Evolutionary conservation across 2,888 invertebrate species (phyloP), one percentile per base, ranked within the genome.

Genomic region (Hydropsyche betteni): DNA sequence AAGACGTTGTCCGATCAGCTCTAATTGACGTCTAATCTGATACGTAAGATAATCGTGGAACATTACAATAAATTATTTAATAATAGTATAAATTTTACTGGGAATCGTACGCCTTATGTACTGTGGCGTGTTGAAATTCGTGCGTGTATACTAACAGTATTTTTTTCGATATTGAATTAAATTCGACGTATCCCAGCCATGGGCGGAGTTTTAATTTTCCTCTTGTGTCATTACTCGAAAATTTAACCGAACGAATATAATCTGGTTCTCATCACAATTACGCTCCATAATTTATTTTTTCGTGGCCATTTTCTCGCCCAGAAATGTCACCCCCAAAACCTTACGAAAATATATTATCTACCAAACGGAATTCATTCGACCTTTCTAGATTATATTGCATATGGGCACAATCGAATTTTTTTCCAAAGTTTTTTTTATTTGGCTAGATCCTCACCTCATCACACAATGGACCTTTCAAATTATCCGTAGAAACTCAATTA

Each of bases 201-300:
- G 72, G 77, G 78, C 69, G 78, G 68, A 76, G 78, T 74, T 76
- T 78, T 76, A 78, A 78, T 78, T 68, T 73, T 75, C 74, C 51
- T 71, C 68, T 68, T 74, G 74, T 78, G 78, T 78, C 78, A 74
- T 74, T 76, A 76, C 52, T 69, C 68, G 50, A 55, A 71, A 68
- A 24, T 58, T 36, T 44, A 71, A 38, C 64, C 64, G 34, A 6
- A n/a, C 33, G 36, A 36, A 64, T 10, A 36, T 64, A 64, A 64
- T 64, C 64, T 64, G 34, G 36, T 64, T 64, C 64, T 64, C 64
- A 64, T 64, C 64, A 64, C 64, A 64, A 64, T 64, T 64, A 64
- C 36, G 64, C 34, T 36, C n/a, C 34, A 36, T 36, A 44, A 44
- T 44, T 44, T 64, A 34, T 64, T 34, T 33, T 64, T 58, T 14